Evolutionary conservation across 1,140 invertebrate genomes (phyloP), one percentile per base, ranked within the genome.

Genomic region (Copidosoma floridanum): DNA sequence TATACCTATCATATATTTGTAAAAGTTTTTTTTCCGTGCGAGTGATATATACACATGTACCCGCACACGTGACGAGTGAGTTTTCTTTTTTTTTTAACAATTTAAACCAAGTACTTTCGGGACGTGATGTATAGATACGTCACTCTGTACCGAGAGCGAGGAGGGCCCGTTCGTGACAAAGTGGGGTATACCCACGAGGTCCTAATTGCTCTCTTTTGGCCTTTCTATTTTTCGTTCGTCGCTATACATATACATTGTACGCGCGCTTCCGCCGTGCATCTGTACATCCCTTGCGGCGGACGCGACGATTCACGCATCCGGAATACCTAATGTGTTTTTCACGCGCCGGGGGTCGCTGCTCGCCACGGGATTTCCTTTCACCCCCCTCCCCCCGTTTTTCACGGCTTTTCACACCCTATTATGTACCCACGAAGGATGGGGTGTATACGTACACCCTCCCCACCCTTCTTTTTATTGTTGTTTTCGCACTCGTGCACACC

Each of bases 161-260:
- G 27, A 8, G 20, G n/a, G n/a, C 37, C n/a, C n/a, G n/a, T 35
- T 27, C 32, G 37, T 46, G 50, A 60, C 41, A 60, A 60, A 60
- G 52, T 60, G 50, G 40, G 47, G 35, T 12, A 10, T 16, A 3
- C 1, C 23, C 57, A 37, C 27, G 43, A 51, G 52, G 44, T 58
- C 38, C 47, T 58, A 58, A 58, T 44, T 58, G 47, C 57, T 51
- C 47, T 27, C 35, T 57, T 57, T 50, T 46, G 41, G 44, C 14
- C 29, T 11, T 41, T 11, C 46, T 50, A 29, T 50, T 50, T 57
- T 50, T 57, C 46, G 18, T 57, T 1, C 24, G n/a, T n/a, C 18
- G n/a, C n/a, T n/a, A n/a, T n/a, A n/a, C n/a, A n/a, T n/a, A n/a
- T n/a, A n/a, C n/a, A n/a, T n/a, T n/a, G n/a, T n/a, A n/a, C n/a